A percentile compares a stretch with the other conserved stretches of the same genome.
Evolutionary conservation across 2,113 vertebrate genomes (phyloP).

Genomic region (Misgurnus anguillicaudatus): DNA sequence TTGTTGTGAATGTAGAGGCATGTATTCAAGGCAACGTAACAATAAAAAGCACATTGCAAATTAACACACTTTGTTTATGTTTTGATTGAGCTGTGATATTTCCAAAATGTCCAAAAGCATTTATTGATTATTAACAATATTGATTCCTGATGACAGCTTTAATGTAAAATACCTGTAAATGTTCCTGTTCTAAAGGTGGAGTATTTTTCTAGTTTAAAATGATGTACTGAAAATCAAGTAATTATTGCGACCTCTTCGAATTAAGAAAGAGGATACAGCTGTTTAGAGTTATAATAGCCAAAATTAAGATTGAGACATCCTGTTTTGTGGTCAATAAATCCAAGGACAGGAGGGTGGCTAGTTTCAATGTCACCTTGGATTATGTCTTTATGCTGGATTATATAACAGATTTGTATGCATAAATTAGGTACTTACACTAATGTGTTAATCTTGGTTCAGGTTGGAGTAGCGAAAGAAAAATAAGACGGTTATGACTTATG

Average conservation of each 20-base stretch:
- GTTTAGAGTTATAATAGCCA: no score
- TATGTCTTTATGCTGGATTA: conserved; percentile 61
- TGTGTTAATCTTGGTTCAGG: conserved; percentile 12
- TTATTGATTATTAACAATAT: conserved; percentile 63
- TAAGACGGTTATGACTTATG: not conserved
- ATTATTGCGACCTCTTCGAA: not conserved
- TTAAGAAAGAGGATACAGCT: no score
- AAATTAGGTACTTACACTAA: conserved; percentile 26
- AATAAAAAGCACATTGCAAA: conserved; percentile 82
- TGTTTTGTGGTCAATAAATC: not conserved
- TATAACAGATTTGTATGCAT: conserved; percentile 50
- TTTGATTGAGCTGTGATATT: conserved; percentile 67
- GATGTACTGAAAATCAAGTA: not conserved
- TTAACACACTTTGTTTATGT: conserved; percentile 68
- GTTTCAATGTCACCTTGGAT: conserved; percentile 69
- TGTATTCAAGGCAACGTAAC: conserved; percentile 79
- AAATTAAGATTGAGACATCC: no score
- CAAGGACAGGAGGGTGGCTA: not conserved
- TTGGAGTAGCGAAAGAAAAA: conserved; percentile 19
- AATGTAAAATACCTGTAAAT: conserved; percentile 35
- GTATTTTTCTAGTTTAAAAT: not conserved
- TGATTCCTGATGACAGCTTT: conserved; percentile 38
- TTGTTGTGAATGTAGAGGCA: conserved; percentile 81
- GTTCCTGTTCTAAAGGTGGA: not conserved
- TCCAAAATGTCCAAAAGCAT: conserved; percentile 63